These are phyloP conservation scores for Saccostrea glomerata DNA, from an alignment of 1,140 invertebrate species.

Conservation along the genomic window DNA sequence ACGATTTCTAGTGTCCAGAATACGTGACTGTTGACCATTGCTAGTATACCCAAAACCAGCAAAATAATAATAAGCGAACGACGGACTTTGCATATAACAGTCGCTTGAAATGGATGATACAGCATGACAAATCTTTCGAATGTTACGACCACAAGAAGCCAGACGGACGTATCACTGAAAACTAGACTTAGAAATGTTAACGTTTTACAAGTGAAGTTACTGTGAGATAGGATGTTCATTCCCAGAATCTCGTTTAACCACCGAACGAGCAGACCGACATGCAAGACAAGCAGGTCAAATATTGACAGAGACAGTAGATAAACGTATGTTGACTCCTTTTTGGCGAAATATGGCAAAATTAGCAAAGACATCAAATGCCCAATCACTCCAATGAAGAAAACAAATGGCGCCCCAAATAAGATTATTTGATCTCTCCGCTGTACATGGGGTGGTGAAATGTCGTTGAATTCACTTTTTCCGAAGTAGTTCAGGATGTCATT, in stretches of 20 bases:
- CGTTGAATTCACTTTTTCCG: not conserved
- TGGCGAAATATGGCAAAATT: conserved; percentile 16
- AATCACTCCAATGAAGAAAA: not conserved
- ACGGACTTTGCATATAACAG: not conserved
- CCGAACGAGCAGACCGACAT: not conserved
- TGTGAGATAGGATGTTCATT: not conserved
- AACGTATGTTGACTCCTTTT: not conserved
- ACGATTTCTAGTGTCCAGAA: conserved; percentile 12
- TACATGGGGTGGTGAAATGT: not conserved
- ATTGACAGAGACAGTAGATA: not conserved
- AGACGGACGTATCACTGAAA: not conserved
- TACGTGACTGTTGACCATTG: not conserved
- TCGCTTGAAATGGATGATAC: not conserved
- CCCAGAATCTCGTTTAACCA: not conserved
- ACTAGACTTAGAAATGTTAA: not conserved
- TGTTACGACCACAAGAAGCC: not conserved
- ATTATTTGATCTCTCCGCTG: not conserved
- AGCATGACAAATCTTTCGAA: not conserved
- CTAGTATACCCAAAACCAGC: not conserved
- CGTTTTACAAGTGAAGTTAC: not conserved
- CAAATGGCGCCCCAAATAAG: not conserved
- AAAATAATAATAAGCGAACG: not conserved
- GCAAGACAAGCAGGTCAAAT: not conserved
- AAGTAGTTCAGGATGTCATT: not conserved
- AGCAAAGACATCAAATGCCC: conserved; percentile 3